phyloP scores from a whole-genome alignment of 2,113 vertebrate genomes.

The Passer montanus region DNA sequence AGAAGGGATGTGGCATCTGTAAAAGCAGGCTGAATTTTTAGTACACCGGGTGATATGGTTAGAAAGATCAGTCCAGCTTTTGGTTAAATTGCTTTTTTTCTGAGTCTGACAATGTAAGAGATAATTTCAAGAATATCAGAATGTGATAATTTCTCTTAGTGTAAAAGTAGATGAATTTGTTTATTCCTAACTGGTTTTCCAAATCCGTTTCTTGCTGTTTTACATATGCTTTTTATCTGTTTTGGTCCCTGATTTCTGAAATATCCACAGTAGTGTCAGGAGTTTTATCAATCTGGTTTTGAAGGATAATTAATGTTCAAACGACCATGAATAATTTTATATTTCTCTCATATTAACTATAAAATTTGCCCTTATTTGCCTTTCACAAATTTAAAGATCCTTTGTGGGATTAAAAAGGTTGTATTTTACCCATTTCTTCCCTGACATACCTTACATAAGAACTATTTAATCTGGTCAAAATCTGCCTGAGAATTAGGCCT shows the following conservation, averaged over 20 bases:
- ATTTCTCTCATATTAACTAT: not conserved
- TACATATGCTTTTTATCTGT: not conserved
- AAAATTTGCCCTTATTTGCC: not conserved
- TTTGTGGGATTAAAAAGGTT: not conserved
- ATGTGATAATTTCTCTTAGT: not conserved
- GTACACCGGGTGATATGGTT: not conserved
- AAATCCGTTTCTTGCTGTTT: not conserved
- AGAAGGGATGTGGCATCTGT: not conserved
- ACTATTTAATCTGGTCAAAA: not conserved
- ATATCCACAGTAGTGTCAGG: not conserved
- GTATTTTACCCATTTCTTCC: not conserved
- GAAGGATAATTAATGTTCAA: constrained; percentile 3
- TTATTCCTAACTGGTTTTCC: not conserved
- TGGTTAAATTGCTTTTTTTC: not conserved
- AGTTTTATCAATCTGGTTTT: not conserved
- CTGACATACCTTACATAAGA: not conserved
- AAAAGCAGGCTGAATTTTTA: not conserved
- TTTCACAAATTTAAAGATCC: not conserved
- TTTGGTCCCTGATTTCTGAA: not conserved
- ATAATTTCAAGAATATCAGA: not conserved
- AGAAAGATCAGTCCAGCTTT: not conserved
- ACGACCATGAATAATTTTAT: not conserved
- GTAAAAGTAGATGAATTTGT: not conserved
- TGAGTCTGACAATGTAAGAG: not conserved
- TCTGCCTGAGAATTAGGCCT: not conserved